Conservation (phyloP, 2,797 vertebrate genomes). For the Sciaenops ocellatus region DNA sequence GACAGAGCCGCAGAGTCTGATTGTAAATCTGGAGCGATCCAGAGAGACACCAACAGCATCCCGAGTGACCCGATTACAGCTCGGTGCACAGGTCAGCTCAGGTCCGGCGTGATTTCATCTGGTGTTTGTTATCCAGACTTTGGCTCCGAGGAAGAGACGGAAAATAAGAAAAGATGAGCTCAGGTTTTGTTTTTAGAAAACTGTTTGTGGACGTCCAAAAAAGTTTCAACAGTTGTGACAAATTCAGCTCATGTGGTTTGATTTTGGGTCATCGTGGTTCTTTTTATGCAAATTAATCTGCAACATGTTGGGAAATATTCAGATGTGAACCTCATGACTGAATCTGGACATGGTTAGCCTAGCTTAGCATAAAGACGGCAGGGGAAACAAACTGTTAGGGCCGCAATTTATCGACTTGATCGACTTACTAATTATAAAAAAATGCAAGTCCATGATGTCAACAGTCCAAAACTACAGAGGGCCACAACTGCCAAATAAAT, state of each 20-base stretch:
- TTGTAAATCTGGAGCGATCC: conserved; percentile 7
- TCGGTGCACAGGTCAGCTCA: neutral
- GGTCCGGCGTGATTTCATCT: conserved; percentile 31
- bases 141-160: conserved; percentile 21
- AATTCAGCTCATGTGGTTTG: neutral
- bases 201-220: neutral
- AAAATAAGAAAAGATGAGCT: conserved; percentile 29
- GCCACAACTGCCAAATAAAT: too few relatives aligned
- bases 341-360: neutral
- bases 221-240: neutral
- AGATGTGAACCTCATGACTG: neutral
- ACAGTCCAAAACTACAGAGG: too few relatives aligned
- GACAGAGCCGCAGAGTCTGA: conserved; percentile 20
- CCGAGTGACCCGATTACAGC: neutral
- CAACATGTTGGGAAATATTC: neutral
- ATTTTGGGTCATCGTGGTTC: neutral
- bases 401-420: too few relatives aligned
- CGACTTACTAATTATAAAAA: too few relatives aligned
- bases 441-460: too few relatives aligned
- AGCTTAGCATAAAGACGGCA: neutral
- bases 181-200: conserved; percentile 15
- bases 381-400: too few relatives aligned
- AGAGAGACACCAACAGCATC: conserved; percentile 8
- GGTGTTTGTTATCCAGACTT: conserved; percentile 31
- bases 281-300: neutral